A percentile compares a stretch with the other conserved stretches of the same genome.
phyloP scores from a whole-genome alignment of 1,140 invertebrate genomes.

The Aphaenogaster rudis region DNA sequence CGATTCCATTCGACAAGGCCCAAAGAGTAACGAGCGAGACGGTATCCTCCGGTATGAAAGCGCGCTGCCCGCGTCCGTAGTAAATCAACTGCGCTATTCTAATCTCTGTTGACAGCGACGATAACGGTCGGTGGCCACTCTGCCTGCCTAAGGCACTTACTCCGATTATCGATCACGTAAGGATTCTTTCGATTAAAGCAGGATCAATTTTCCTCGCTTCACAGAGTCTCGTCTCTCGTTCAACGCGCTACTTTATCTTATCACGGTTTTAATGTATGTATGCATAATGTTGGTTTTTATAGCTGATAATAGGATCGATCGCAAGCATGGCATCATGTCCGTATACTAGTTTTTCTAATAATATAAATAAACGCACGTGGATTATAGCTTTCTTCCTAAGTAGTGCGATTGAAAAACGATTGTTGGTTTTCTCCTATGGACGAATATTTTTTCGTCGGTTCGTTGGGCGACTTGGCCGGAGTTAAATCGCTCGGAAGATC shows the following conservation, averaged over 20 bases:
- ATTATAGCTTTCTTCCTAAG: not conserved
- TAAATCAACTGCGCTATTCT: slow-evolving; percentile 80
- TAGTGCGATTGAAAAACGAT: slow-evolving; percentile 37
- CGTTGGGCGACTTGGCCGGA: slow-evolving; percentile 51
- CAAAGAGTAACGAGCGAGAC: slow-evolving; percentile 77
- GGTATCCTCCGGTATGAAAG: slow-evolving; percentile 76
- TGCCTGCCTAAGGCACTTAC: slow-evolving; percentile 20
- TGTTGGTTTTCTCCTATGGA: slow-evolving; percentile 33
- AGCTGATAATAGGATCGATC: not conserved
- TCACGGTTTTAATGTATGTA: not conserved
- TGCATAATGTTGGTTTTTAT: not conserved
- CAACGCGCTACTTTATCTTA: not conserved
- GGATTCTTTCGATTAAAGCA: not conserved
- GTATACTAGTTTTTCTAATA: not conserved
- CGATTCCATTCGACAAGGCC: slow-evolving; percentile 65
- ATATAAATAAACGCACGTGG: not conserved
- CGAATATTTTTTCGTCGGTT: slow-evolving; percentile 63
- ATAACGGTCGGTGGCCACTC: slow-evolving; percentile 67
- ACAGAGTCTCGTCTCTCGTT: not conserved
- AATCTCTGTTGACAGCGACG: slow-evolving; percentile 77
- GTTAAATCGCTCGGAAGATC: slow-evolving; percentile 63
- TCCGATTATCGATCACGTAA: slow-evolving; percentile 37
- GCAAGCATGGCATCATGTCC: not conserved
- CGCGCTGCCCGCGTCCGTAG: slow-evolving; percentile 67
- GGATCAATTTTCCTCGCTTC: slow-evolving; percentile 31